phyloP scores from a whole-genome alignment of 2,797 vertebrate genomes.

The Antrozous pallidus region DNA sequence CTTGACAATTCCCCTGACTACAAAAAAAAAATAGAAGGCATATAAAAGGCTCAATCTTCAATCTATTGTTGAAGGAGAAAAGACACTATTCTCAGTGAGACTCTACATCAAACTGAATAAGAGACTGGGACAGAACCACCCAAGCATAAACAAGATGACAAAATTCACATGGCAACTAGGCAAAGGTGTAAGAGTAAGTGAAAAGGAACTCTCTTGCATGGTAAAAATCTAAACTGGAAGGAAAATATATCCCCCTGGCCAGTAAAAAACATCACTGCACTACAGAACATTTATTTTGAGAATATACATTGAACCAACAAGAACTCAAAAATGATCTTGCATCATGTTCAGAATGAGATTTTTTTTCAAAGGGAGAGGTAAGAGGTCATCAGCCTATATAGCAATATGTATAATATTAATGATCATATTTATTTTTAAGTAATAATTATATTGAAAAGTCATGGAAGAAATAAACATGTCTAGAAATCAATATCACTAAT shows the following conservation, averaged over 20 bases:
- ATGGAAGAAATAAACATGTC: background rate
- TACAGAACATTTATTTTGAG: background rate
- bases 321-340: background rate
- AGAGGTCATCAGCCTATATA: background rate
- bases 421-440: background rate
- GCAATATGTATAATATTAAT: background rate
- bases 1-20: background rate
- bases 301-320: background rate
- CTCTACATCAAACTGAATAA: background rate
- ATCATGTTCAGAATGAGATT: background rate
- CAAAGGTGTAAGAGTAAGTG: background rate
- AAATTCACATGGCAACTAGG: background rate
- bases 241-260: background rate
- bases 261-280: background rate
- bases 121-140: background rate
- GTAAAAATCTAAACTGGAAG: background rate
- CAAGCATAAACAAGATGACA: slow-evolving; percentile 5
- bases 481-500: background rate
- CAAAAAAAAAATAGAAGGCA: background rate
- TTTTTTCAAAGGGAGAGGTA: background rate
- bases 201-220: background rate
- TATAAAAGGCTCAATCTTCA: background rate
- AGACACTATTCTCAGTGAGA: background rate
- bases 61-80: background rate
- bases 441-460: background rate